phyloP scores from a whole-genome alignment of 2,888 invertebrate genomes.

The Molanna angustata region DNA sequence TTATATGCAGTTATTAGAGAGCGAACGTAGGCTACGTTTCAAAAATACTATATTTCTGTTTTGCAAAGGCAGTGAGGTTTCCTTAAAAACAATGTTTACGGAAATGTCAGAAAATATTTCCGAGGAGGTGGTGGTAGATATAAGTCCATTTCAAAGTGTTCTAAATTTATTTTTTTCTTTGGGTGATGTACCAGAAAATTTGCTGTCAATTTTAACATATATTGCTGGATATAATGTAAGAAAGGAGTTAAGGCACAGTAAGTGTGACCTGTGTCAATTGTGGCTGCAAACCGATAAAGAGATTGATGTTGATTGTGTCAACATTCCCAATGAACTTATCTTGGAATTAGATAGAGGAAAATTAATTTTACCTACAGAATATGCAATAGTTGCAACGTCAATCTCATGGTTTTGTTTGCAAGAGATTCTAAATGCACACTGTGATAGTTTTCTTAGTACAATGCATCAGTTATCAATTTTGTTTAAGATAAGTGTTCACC shows the following conservation, averaged over 20 bases:
- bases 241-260: background rate
- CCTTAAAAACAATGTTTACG: background rate
- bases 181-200: slow-evolving; percentile 3
- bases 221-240: slow-evolving; percentile 1
- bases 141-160: background rate
- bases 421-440: background rate
- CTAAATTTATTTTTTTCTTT: background rate
- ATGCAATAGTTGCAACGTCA: background rate
- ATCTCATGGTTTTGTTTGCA: background rate
- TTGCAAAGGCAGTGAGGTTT: background rate
- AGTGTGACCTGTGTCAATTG: background rate
- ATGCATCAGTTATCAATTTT: background rate
- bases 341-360: background rate
- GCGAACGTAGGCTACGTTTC: background rate
- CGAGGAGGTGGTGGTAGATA: background rate
- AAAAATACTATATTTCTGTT: background rate
- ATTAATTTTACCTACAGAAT: slow-evolving; percentile 1
- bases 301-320: background rate
- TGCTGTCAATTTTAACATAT: slow-evolving; percentile 1
- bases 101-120: background rate
- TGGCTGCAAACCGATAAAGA: background rate
- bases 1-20: background rate
- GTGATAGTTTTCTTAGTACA: background rate
- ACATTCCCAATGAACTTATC: background rate
- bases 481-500: too few species aligned